Evolutionary conservation across 2,888 invertebrate genomes (phyloP).

Genomic region (Drosophila fungiperda): DNA sequence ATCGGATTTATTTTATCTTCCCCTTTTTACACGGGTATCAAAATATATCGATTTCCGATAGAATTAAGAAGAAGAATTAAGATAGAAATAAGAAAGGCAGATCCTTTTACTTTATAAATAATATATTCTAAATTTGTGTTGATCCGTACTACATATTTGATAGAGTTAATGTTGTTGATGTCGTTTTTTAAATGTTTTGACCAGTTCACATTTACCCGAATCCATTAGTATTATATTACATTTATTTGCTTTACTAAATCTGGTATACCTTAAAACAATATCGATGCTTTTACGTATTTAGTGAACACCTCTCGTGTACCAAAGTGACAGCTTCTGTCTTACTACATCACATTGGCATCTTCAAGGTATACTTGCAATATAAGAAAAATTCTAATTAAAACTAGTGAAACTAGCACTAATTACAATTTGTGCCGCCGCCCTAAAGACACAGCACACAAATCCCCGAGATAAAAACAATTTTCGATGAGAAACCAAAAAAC

Average conservation of each 20-base stretch:
- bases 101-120: background rate
- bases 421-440: conserved; percentile 74
- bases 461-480: conserved; percentile 53
- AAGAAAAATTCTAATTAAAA: conserved; percentile 68
- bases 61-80: fast-evolving
- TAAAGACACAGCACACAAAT: conserved; percentile 49
- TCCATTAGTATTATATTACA: background rate
- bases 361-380: conserved; percentile 65
- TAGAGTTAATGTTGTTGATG: background rate
- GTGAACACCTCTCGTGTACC: conserved; percentile 24
- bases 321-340: conserved; percentile 39
- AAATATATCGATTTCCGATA: background rate
- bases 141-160: background rate
- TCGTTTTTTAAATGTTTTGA: background rate
- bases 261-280: background rate
- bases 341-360: conserved; percentile 52
- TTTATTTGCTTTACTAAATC: background rate
- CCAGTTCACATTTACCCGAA: background rate
- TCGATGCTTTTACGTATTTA: conserved; percentile 13
- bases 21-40: background rate
- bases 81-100: background rate
- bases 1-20: background rate
- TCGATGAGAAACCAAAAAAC: conserved; percentile 41
- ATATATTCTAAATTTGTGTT: background rate
- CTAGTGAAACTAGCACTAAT: conserved; percentile 69